Conservation (phyloP, 1,140 invertebrate species). For the Rhagoletis pomonella region DNA sequence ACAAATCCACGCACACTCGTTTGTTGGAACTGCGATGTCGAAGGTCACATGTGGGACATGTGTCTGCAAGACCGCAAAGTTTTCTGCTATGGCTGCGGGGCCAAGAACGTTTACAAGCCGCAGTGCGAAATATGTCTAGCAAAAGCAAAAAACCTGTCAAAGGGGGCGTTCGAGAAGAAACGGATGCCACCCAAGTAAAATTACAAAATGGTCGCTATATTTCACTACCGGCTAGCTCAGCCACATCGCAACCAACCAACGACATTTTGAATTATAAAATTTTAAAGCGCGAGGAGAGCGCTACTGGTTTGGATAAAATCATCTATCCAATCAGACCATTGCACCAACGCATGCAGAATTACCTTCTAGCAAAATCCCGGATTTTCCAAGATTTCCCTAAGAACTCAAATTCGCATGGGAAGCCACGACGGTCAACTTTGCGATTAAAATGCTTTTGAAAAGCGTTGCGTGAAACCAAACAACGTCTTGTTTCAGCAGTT, state of each 20-base stretch:
- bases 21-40: not conserved
- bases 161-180: too few relatives aligned
- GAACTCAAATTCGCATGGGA: too few relatives aligned
- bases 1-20: not conserved
- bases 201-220: not conserved
- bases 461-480: not conserved
- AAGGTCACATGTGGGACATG: too few relatives aligned
- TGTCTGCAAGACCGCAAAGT: not conserved
- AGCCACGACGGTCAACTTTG: not conserved
- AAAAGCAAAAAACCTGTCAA: too few relatives aligned
- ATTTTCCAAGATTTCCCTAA: too few relatives aligned
- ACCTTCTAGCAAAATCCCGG: not conserved
- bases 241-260: too few relatives aligned
- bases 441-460: conserved; percentile 47
- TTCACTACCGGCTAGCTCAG: not conserved
- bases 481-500: conserved; percentile 25
- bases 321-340: not conserved
- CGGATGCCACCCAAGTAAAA: not conserved
- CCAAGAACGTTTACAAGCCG: too few relatives aligned
- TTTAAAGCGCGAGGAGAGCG: not conserved
- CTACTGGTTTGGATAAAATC: not conserved
- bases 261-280: not conserved
- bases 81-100: too few relatives aligned
- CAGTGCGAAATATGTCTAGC: too few relatives aligned
- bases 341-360: not conserved